Base-by-base conservation (phyloP, 2,113 vertebrate species). In the Ceyx melanurus region DNA sequence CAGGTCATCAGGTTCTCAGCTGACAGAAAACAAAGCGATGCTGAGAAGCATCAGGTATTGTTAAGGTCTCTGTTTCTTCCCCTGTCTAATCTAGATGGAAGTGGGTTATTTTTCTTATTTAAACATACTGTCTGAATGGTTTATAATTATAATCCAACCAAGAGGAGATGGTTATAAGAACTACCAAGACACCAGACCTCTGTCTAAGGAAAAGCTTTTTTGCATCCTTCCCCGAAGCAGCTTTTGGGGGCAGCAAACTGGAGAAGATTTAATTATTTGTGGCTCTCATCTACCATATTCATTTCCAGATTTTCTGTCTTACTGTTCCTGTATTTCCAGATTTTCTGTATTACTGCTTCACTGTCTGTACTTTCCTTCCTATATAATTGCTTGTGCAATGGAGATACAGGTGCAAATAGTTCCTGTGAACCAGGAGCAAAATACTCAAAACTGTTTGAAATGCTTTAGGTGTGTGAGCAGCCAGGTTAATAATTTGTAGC, bases 221-320 rank as follows among this genome's bases (percentile, higher is more conserved):
- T 75, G 18, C 42, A 42, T 75, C 58, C 58, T 75, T 66, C 68
- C 19, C 42, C 37, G 31, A 74, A 72, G 25, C 48, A 68, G n/a
- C 53, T 73, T 50, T 15, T 54, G 9, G 11, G 62, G 61, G 35
- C 31, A 67, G 45, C 26, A 65, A 72, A 73, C 25, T 68, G 43
- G 26, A 68, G 19, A 28, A 51, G n/a, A 72, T 28, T 51, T 35
- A 64, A 58, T 51, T 28, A 71, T 40, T 37, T 42, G 46, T 21
- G 40, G 3, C 6, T 57, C 20, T 82, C 1, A 0, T 22, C 58
- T 28, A 15, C 64, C 31, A 61, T 0, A 3, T 9, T n/a, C 1
- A 37, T 43, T 66, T 45, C 23, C 35, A 87, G 62, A 50, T 60
- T 56, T 89, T 81, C 43, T 42, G 15, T 56, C 45, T 60, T 31